phyloP scores from a whole-genome alignment of 2,113 vertebrate species.

The Agapornis roseicollis region DNA sequence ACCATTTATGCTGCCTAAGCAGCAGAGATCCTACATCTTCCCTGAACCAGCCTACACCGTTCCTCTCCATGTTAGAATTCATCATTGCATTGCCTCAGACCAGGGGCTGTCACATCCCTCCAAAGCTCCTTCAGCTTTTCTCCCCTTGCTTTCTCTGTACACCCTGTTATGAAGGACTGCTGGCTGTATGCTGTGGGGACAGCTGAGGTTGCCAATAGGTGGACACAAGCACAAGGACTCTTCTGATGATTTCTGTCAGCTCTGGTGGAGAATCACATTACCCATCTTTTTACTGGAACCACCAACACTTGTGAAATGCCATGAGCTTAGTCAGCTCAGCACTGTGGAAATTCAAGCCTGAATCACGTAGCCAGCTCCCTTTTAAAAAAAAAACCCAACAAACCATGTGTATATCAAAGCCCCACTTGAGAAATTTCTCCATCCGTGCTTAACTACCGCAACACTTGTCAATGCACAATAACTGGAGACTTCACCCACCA shows the following conservation, averaged over 20 bases:
- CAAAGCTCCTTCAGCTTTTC: background rate
- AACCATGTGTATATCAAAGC: background rate
- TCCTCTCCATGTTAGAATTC: rapidly evolving
- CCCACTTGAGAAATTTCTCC: background rate
- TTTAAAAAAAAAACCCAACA: background rate
- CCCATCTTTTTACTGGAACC: background rate
- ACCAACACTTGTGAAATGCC: background rate
- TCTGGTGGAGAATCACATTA: background rate
- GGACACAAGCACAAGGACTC: background rate
- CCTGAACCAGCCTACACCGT: background rate
- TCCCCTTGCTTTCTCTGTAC: background rate
- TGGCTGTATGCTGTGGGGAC: background rate
- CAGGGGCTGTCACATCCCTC: background rate
- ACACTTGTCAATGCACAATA: background rate
- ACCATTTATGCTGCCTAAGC: background rate
- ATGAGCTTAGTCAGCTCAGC: background rate
- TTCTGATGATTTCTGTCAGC: background rate
- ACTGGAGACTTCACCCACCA: background rate
- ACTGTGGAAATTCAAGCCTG: background rate
- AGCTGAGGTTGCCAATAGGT: background rate
- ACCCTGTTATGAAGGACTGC: background rate
- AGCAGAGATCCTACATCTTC: background rate
- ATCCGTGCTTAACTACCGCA: background rate
- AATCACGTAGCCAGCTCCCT: background rate
- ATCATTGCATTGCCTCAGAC: rapidly evolving